Base-by-base conservation (phyloP, 2,113 vertebrate species). In the Saimiri boliviensis region DNA sequence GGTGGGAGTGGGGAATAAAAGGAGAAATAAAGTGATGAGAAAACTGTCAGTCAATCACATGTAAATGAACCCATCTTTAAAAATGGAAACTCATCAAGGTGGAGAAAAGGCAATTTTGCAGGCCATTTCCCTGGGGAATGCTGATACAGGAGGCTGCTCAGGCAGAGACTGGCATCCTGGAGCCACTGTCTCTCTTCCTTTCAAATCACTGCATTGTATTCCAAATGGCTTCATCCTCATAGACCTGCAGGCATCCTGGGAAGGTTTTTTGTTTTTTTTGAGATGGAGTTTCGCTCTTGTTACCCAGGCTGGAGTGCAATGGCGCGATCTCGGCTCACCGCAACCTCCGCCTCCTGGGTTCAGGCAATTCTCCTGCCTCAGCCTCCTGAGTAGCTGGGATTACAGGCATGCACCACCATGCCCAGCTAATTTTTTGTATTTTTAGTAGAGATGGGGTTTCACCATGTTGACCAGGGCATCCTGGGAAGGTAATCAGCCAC, bases 31-130 rank as follows among this genome's bases (percentile, higher is more conserved):
- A 83, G 37, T 0, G 0, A 87, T 52, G 56, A 81, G 84, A 76
- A 86, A 91, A 90, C 40, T 81, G 89, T 74, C 93, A 93, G 58
- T 79, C 68, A 74, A 13, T 42, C 35, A 58, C 47, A 86, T 79
- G 91, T 47, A 86, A 87, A 90, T 58, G 3, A 30, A 86, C 37
- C 70, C 74, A 16, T 79, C 54, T 92, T 85, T 80, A 68, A 93
- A 85, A 89, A 0, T 63, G 91, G 89, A 89, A 89, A 89, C 5
- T 60, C 80, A n/a, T 73, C 52, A 63, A 49, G 45, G 58, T 63
- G 54, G 35, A 94, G 91, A 83, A 90, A 58, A 37, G 56, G 60
- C 60, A 54, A 40, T 80, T 92, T 37, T 70, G 42, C 35, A 35
- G 76, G 70, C 49, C 76, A 25, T 88, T 84, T 80, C n/a, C 52